Conservation (phyloP, 2,888 invertebrate species). For the Barypeithes pellucidus region DNA sequence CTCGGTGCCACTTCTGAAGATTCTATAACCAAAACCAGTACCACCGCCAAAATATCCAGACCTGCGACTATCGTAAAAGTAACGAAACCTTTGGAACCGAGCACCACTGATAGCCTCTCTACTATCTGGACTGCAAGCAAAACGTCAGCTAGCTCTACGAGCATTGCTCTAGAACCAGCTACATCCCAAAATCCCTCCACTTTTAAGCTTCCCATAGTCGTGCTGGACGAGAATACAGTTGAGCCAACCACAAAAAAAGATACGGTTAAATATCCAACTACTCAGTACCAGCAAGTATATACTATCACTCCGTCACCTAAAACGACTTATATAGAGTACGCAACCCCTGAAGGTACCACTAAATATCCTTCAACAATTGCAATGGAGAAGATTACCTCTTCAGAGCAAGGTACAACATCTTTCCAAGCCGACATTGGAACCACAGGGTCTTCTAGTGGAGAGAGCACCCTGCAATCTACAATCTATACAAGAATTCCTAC, state of each 20-base stretch:
- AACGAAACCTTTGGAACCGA: conserved; percentile 10
- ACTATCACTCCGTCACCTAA: conserved; percentile 25
- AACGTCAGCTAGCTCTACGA: conserved; percentile 23
- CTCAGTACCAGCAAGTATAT: background rate
- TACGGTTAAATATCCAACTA: conserved; percentile 40
- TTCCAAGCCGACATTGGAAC: conserved; percentile 27
- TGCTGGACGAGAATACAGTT: conserved; percentile 26
- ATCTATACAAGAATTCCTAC: conserved; percentile 1
- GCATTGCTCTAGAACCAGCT: background rate
- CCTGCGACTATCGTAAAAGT: conserved; percentile 21
- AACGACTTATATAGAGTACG: conserved; percentile 9
- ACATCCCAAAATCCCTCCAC: conserved; percentile 6
- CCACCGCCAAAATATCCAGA: background rate
- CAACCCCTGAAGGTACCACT: background rate
- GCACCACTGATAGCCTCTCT: background rate
- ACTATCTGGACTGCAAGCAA: conserved; percentile 7
- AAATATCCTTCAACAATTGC: conserved; percentile 8
- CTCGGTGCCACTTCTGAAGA: background rate
- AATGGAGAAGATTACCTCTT: background rate
- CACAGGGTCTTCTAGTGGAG: conserved; percentile 8
- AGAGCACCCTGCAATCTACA: background rate
- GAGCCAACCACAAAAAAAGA: conserved; percentile 39
- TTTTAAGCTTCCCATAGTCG: conserved; percentile 29
- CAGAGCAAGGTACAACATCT: conserved; percentile 1
- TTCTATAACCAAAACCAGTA: conserved; percentile 7